phyloP scores from a whole-genome alignment of 2,797 vertebrate genomes.

The Molossus molossus region DNA sequence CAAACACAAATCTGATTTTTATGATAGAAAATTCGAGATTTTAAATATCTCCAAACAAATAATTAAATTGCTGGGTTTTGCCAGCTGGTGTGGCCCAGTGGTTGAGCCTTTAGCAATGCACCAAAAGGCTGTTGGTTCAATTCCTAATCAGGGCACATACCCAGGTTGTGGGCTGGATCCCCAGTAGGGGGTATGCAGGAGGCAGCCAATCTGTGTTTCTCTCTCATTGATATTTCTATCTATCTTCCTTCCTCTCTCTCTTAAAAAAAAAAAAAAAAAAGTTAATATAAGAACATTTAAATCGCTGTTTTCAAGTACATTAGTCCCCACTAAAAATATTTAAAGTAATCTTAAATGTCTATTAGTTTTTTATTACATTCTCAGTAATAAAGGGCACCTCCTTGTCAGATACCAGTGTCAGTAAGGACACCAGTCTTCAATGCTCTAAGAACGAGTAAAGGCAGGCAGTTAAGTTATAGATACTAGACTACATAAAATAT shows the following conservation, averaged over 20 bases:
- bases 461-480: not conserved
- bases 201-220: too few species aligned
- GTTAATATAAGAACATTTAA: too few species aligned
- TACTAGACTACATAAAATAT: not conserved
- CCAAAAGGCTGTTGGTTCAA: too few species aligned
- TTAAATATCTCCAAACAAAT: not conserved
- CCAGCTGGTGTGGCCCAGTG: too few species aligned
- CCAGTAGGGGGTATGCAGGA: too few species aligned
- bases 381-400: not conserved
- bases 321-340: not conserved
- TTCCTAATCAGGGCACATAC: too few species aligned
- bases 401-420: not conserved
- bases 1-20: not conserved
- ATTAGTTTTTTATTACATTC: not conserved
- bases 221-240: too few species aligned
- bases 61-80: not conserved
- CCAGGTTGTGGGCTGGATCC: too few species aligned
- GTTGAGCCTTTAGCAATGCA: too few species aligned
- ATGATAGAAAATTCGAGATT: not conserved
- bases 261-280: too few species aligned
- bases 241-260: too few species aligned
- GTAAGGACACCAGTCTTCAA: not conserved
- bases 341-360: not conserved
- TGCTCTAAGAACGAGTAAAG: not conserved
- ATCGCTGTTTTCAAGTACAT: not conserved